phyloP scores from a whole-genome alignment of 1,140 invertebrate species.

The Brachionus plicatilis region DNA sequence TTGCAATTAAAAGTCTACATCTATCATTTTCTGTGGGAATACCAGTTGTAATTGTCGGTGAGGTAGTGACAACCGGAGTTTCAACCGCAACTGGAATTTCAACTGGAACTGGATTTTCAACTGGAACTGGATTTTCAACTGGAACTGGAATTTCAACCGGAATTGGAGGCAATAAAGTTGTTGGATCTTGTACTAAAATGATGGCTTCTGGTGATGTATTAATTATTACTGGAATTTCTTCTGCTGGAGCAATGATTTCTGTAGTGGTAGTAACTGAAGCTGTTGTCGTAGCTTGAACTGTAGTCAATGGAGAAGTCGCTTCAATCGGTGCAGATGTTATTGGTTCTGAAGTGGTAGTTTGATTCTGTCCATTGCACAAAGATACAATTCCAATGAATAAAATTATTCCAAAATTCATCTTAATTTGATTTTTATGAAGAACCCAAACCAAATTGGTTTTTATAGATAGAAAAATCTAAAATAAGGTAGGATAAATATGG shows the following conservation, averaged over 20 bases:
- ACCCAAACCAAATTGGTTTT: background rate
- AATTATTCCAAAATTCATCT: background rate
- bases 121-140: too few relatives aligned
- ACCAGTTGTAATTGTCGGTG: background rate
- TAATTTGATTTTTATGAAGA: background rate
- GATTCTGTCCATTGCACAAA: background rate
- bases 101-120: too few relatives aligned
- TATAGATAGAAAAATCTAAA: background rate
- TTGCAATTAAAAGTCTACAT: background rate
- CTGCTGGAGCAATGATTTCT: background rate
- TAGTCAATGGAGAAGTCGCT: background rate
- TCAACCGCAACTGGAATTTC: too few relatives aligned
- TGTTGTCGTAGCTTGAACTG: background rate
- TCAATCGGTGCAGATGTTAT: background rate
- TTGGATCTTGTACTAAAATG: background rate
- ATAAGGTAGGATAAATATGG: background rate
- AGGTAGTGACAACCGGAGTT: background rate
- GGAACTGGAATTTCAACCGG: background rate
- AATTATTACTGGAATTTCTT: background rate
- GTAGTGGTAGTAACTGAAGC: background rate
- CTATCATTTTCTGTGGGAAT: background rate
- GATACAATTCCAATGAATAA: background rate
- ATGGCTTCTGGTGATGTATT: background rate
- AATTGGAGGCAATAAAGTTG: background rate
- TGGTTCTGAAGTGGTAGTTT: background rate